Evolutionary conservation across 1,140 invertebrate species (phyloP).

Genomic region (Propsilocerus akamusi): DNA sequence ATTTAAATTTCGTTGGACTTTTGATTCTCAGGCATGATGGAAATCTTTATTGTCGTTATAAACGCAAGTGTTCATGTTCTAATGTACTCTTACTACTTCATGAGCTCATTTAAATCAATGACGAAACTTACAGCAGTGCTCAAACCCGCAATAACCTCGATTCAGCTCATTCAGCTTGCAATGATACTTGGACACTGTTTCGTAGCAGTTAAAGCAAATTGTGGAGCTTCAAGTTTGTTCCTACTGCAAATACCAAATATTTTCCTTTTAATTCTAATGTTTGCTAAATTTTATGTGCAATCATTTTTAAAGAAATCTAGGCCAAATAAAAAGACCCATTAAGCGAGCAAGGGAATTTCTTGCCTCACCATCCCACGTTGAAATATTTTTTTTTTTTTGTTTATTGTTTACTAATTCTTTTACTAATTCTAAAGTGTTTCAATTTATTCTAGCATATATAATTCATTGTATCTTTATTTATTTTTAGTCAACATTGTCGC

Average conservation of each 20-base stretch:
- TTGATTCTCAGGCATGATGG: too few species aligned
- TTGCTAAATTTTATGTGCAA: background rate
- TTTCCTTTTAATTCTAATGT: background rate
- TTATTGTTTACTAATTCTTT: too few species aligned
- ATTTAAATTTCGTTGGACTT: too few species aligned
- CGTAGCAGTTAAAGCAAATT: background rate
- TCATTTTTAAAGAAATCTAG: background rate
- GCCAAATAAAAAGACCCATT: too few species aligned
- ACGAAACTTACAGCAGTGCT: background rate
- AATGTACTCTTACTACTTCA: constrained; percentile 66
- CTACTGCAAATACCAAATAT: background rate
- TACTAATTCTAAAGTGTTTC: too few species aligned
- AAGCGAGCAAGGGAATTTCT: too few species aligned
- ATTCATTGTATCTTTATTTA: too few species aligned
- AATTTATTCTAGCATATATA: too few species aligned
- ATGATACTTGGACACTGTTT: background rate
- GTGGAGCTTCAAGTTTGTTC: too few species aligned
- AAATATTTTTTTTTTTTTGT: too few species aligned
- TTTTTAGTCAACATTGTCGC: too few species aligned
- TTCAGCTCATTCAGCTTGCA: background rate
- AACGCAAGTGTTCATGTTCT: constrained; percentile 75
- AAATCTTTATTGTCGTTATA: constrained; percentile 33
- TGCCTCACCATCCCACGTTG: too few species aligned
- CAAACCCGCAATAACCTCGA: background rate
- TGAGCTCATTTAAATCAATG: constrained; percentile 30